Evolutionary conservation across 1,140 invertebrate species (phyloP).

Genomic region (Philotrypesis tridentata): DNA sequence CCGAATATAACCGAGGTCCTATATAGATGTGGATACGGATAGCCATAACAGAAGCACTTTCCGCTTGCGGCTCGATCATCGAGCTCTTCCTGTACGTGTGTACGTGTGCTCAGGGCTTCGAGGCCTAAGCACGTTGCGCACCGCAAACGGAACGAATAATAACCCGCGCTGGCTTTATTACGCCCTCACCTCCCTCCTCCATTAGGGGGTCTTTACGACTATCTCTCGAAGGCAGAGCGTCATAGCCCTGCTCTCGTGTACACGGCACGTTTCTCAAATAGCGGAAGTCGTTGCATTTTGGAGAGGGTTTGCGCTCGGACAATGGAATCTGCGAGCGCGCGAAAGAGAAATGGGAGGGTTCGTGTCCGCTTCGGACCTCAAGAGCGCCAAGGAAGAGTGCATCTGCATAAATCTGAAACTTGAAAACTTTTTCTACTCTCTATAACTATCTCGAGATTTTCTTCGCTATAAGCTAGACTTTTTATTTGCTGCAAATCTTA

Average conservation of each 20-base stretch:
- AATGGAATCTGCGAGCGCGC: neutral
- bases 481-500: no score
- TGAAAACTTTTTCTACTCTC: constrained; percentile 2
- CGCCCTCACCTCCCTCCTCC: neutral
- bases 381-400: neutral
- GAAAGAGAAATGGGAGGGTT: no score
- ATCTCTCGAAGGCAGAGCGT: neutral
- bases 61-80: constrained; percentile 12
- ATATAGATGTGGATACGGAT: no score
- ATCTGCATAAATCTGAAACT: constrained; percentile 38
- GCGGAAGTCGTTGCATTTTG: constrained; percentile 50
- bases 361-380: neutral
- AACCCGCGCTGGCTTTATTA: constrained; percentile 37
- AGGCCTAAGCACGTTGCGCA: constrained; percentile 13
- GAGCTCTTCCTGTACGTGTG: neutral
- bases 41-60: neutral
- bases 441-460: no score
- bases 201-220: constrained; percentile 1
- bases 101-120: neutral
- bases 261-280: constrained; percentile 38
- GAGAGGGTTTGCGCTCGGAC: constrained; percentile 4
- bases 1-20: neutral
- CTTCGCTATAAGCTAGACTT: no score
- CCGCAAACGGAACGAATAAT: constrained; percentile 40
- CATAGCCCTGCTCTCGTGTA: neutral